These are phyloP conservation scores for Apogon hyalosoma DNA, from an alignment of 2,797 vertebrate genomes.

Conservation along the genomic window DNA sequence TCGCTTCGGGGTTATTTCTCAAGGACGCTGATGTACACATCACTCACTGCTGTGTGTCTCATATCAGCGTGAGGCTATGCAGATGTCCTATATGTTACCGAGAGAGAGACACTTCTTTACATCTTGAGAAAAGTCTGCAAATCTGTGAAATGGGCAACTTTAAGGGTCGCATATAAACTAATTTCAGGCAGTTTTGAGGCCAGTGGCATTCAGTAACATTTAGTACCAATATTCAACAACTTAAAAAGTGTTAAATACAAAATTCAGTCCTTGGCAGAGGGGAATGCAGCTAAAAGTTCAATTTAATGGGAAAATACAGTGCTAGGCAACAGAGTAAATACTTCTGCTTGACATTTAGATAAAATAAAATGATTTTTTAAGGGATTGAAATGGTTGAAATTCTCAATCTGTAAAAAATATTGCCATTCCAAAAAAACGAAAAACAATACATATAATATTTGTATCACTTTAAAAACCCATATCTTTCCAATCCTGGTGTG, in stretches of 20 bases:
- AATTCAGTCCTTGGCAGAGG: not conserved
- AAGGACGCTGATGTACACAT: slow-evolving; percentile 44
- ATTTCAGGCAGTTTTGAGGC: not conserved
- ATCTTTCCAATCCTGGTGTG: slow-evolving; percentile 17
- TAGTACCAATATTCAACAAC: too few relatives aligned
- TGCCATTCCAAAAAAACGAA: slow-evolving; percentile 2
- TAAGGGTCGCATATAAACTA: not conserved
- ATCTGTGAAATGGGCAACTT: not conserved
- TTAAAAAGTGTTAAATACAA: not conserved
- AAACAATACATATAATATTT: not conserved
- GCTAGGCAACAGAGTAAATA: not conserved
- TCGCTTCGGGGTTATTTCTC: slow-evolving; percentile 50
- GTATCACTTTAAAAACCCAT: slow-evolving; percentile 15
- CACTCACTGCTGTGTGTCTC: slow-evolving; percentile 26
- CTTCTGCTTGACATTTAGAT: not conserved
- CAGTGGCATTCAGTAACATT: not conserved
- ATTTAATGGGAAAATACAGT: not conserved
- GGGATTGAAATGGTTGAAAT: slow-evolving; percentile 5
- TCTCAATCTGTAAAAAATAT: not conserved
- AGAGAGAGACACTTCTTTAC: not conserved
- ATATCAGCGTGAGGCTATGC: slow-evolving; percentile 1
- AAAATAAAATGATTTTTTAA: not conserved
- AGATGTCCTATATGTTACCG: slow-evolving; percentile 10
- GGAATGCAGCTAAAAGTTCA: slow-evolving; percentile 1
- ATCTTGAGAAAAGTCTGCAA: slow-evolving; percentile 5